Evolutionary conservation across 2,113 vertebrate species (phyloP), one percentile per base, ranked within the genome.

Genomic region (Seriola dumerili): DNA sequence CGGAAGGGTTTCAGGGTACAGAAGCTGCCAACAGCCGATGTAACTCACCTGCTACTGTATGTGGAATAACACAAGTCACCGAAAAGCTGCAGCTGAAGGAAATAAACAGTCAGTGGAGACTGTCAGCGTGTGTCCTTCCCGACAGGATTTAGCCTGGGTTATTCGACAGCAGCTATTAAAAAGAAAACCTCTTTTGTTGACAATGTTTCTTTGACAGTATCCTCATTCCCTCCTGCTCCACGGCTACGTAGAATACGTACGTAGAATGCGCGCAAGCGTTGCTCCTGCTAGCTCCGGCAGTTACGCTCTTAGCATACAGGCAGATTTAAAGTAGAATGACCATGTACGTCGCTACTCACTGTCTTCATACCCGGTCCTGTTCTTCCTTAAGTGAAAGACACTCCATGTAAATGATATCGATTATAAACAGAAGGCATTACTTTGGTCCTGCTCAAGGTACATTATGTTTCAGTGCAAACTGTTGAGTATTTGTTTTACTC

Each of bases 21-120:
- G 34, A 36, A 23, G 48, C 58, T 36, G 36, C 69, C 29, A 14
- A 54, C 64, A 78, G 62, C 72, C 79, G 73, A 42, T 25, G 76
- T 12, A 40, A 93, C 94, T 94, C 93, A 95, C 94, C 94, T 95
- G 94, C 90, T 81, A 16, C 52, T 73, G 25, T 72, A 6, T 76
- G 62, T 40, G 83, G 80, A 71, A 69, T 71, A 44, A 74, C 48
- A 63, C 72, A 48, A 23, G 13, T 55, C 80, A 70, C 40, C 62
- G 75, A 42, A 2, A 32, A 50, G 72, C 44, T 7, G 4, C 36
- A 44, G 72, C 44, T 4, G 40, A 36, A 50, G 68, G 34, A 46
- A 16, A 25, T 17, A 25, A 38, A 42, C 1, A 57, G 42, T 34
- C 42, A 38, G 13, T 29, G 17, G 46, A 38, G 21, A 40, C 32